These are phyloP conservation scores for Mastomys coucha DNA, from an alignment of 2,113 vertebrate genomes.

Conservation along the genomic window DNA sequence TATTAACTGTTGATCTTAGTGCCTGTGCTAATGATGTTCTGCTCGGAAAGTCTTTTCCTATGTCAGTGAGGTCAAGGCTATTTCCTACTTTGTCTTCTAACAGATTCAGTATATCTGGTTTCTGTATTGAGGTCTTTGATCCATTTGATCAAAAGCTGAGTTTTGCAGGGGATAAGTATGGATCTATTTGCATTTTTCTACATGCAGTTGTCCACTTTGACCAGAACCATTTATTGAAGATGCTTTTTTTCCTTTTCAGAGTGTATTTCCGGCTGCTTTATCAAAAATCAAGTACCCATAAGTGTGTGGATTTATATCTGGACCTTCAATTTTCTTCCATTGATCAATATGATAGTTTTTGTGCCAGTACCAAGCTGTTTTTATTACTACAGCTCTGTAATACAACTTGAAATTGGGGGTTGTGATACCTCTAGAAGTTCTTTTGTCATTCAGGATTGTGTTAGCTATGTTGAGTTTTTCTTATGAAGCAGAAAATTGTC, in stretches of 20 bases:
- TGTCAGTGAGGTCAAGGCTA: too few species aligned
- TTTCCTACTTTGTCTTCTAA: too few species aligned
- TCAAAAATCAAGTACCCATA: neutral
- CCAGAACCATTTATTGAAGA: neutral
- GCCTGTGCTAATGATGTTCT: too few species aligned
- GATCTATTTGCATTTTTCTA: neutral
- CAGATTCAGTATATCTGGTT: neutral
- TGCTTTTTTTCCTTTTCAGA: neutral
- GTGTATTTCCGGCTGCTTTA: neutral
- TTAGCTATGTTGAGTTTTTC: neutral
- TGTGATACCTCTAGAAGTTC: too few species aligned
- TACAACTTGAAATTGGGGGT: neutral
- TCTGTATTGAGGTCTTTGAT: neutral
- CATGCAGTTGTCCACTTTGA: neutral
- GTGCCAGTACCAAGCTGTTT: neutral
- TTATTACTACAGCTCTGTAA: too few species aligned
- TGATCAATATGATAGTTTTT: neutral
- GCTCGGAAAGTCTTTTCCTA: too few species aligned
- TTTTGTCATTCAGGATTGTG: neutral
- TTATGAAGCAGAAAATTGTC: neutral
- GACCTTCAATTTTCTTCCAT: neutral
- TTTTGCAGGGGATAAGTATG: neutral
- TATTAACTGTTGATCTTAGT: too few species aligned
- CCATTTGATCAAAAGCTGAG: neutral
- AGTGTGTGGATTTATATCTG: neutral